Evolutionary conservation across 1,140 invertebrate species (phyloP), one percentile per base, ranked within the genome.

Genomic region (Pteromalus puparum): DNA sequence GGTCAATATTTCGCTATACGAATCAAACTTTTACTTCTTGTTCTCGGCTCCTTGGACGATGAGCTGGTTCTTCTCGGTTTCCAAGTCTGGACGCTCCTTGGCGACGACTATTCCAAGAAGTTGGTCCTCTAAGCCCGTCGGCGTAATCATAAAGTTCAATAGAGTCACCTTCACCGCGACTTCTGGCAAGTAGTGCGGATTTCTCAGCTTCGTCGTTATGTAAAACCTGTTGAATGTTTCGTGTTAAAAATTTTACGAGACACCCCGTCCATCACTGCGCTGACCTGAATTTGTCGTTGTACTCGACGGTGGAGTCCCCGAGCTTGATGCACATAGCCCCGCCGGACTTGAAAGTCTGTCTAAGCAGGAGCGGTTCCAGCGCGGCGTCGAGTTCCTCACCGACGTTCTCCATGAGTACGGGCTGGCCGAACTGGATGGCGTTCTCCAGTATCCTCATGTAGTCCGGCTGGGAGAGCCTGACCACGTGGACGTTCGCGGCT

Each of bases 181-280:
- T 92, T 99, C 98, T 0, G 98, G 98, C 80, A 98, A 90, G 89
- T 98, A 99, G 91, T 99, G 98, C 0, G 98, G 98, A 93, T 99
- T 99, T 53, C 97, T 94, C 26, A 98, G 90, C 91, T 98, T 98
- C 0, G 98, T 99, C n/a, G 98, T 98, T 70, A 99, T 98, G 90
- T 98, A 99, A 88, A 99, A 96, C 90, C 97, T 97, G 94, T 80
- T n/a, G 81, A 87, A 85, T 82, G 42, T 13, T 28, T n/a, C 61
- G 68, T 9, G 38, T 42, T 42, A 42, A 0, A 42, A 42, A 42
- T 42, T 42, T 7, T 9, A 42, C 38, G 10, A 12, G 10, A 65
- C 30, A 34, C 6, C 3, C 30, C 30, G 30, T 70, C 24, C 74
- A 76, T 46, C 68, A 1, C 72, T 42, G 72, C 13, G 72, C 28